Percentiles rank a stretch among this genome's conserved stretches.
phyloP scores from a whole-genome alignment of 2,888 invertebrate genomes.

The Eilema griseolum region DNA sequence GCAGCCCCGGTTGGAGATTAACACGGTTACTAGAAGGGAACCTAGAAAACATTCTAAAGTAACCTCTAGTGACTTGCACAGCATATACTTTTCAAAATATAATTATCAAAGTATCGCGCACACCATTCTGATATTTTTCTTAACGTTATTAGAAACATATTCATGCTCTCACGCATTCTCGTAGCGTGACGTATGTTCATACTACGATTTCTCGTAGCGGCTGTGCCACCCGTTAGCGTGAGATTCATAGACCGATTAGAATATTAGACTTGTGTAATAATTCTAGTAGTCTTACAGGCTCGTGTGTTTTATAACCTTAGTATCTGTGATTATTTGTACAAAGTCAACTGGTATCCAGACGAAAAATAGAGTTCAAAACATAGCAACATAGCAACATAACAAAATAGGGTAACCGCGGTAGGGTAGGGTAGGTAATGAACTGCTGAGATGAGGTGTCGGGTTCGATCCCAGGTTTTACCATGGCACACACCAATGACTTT shows the following conservation, averaged over 20 bases:
- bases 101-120: slow-evolving; percentile 15
- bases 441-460: too few species aligned
- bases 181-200: too few species aligned
- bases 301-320: too few species aligned
- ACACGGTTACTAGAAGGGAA: slow-evolving; percentile 55
- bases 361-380: neutral
- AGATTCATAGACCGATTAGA: neutral
- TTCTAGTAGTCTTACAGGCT: neutral
- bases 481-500: too few species aligned
- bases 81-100: neutral
- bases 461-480: too few species aligned
- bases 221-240: neutral
- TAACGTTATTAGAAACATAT: neutral
- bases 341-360: neutral
- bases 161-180: too few species aligned
- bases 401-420: too few species aligned
- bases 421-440: too few species aligned
- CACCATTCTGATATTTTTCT: neutral
- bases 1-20: slow-evolving; percentile 58
- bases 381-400: too few species aligned
- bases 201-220: too few species aligned
- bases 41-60: slow-evolving; percentile 47
- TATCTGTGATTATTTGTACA: too few species aligned
- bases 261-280: neutral
- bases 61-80: slow-evolving; percentile 40